Base-by-base conservation (phyloP, 2,797 vertebrate species). In the Paramormyrops hopkinsi region DNA sequence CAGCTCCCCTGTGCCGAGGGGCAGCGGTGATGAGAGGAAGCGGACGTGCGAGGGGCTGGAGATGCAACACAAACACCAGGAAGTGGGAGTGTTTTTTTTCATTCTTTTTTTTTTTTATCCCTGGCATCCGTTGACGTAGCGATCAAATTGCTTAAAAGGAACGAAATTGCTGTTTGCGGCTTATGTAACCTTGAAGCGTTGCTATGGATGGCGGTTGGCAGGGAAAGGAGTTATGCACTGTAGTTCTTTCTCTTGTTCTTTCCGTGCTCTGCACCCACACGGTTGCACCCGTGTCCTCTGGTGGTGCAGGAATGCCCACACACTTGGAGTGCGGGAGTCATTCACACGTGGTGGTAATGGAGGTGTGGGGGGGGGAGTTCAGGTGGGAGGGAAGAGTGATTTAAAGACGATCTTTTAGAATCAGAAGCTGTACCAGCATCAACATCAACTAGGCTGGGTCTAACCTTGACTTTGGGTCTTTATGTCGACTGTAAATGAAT, bases 141-240 rank as follows among this genome's bases (percentile, higher is more conserved):
- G 44, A 65, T 89, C 46, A 89, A 25, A 90, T 33, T 46, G 86
- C 53, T 54, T 84, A 54, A 8, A 54, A 87, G 37, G 11, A 65
- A 51, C 48, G 82, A 73, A 85, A 76, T 88, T 73, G 41, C 89
- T 87, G 88, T 88, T 88, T 88, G 48, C 1, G 54, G 53, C 76
- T 92, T 92, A 91, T 92, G 90, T 90, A 91, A 92, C 90, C 65
- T 59, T 54, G 17, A 76, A 44, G 51, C 62, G 89, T 91, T 90
- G 91, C 91, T 92, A 90, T 91, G 90, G 54, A 84, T n/a, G 69
- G 87, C 41, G 65, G 89, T 87, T 92, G 91, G 90, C 89, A 92
- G 90, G 90, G 90, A 73, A 90, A 90, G 84, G 83, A 90, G 88
- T 92, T 41, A 79, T 79, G 73, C 88, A 88, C 86, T 7, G 46